Conservation (phyloP, 2,888 invertebrate genomes). For the Biston stratarius region DNA sequence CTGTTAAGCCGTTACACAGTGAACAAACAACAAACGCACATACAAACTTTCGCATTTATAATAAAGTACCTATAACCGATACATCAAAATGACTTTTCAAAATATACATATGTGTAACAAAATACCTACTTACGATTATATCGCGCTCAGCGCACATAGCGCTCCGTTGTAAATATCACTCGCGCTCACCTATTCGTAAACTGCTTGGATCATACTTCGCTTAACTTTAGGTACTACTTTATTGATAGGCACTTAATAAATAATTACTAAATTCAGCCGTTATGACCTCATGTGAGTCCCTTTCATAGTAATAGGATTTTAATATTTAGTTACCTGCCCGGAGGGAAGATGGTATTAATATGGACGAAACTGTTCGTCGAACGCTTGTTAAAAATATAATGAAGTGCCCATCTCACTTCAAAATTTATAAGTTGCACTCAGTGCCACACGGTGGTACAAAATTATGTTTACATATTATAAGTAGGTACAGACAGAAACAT, state of each 20-base stretch:
- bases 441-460: background rate
- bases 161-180: no score
- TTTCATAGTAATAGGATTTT: conserved; percentile 20
- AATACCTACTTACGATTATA: no score
- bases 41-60: no score
- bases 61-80: no score
- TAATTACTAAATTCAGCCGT: background rate
- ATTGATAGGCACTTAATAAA: conserved; percentile 1
- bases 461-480: background rate
- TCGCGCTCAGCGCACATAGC: no score
- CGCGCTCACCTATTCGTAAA: no score
- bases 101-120: no score
- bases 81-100: no score
- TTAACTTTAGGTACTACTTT: background rate
- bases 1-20: no score
- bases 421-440: conserved; percentile 10
- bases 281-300: conserved; percentile 2
- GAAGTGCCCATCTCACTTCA: conserved; percentile 17
- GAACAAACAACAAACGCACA: no score
- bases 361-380: conserved; percentile 13
- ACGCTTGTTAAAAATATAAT: conserved; percentile 22
- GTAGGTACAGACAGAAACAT: background rate
- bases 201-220: no score
- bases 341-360: conserved; percentile 7
- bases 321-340: conserved; percentile 10